Conservation (phyloP, 2,888 invertebrate genomes). For the Sacculina carcini region DNA sequence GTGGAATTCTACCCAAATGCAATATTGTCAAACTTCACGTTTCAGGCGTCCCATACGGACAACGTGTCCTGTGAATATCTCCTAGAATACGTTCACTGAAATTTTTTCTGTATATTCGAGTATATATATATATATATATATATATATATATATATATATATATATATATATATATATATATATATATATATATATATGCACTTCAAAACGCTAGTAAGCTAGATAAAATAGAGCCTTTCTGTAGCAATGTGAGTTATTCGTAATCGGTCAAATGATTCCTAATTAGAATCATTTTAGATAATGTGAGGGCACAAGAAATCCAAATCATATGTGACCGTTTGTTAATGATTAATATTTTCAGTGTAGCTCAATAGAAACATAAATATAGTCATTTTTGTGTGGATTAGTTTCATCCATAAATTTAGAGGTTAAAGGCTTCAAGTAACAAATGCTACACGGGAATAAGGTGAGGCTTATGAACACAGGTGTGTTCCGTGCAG, state of each 20-base stretch:
- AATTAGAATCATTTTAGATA: too few relatives aligned
- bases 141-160: constrained; percentile 8
- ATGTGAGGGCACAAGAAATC: too few relatives aligned
- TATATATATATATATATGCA: constrained; percentile 7
- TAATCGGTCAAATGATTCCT: too few relatives aligned
- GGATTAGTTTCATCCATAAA: too few relatives aligned
- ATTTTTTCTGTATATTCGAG: not conserved
- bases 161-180: constrained; percentile 7
- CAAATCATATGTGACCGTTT: not conserved
- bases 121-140: constrained; percentile 8
- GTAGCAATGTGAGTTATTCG: not conserved
- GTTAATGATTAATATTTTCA: not conserved
- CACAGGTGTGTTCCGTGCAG: too few relatives aligned
- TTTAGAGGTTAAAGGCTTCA: too few relatives aligned
- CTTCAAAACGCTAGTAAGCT: not conserved
- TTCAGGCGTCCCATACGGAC: not conserved
- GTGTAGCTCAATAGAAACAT: not conserved
- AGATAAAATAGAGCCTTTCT: not conserved
- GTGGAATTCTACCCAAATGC: not conserved
- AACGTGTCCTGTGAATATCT: not conserved
- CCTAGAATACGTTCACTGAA: not conserved
- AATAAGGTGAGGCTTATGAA: too few relatives aligned
- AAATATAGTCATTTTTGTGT: not conserved
- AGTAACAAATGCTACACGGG: too few relatives aligned
- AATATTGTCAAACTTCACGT: not conserved